Percentiles rank a stretch among this genome's conserved stretches.
Conservation (phyloP, 2,888 invertebrate species). For the Coecobrya sp. region DNA sequence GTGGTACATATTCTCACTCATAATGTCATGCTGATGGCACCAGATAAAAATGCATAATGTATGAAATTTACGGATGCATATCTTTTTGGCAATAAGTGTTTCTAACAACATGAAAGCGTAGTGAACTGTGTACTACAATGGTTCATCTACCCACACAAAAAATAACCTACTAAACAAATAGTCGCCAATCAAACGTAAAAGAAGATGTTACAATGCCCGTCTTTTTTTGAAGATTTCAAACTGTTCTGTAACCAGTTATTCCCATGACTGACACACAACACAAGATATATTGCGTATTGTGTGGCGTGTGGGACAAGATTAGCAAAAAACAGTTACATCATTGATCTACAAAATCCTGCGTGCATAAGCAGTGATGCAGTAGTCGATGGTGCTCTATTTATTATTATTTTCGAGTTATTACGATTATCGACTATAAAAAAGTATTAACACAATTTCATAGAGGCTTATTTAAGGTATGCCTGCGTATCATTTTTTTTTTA, state of each 20-base stretch:
- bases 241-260: conserved; percentile 52
- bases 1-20: conserved; percentile 12
- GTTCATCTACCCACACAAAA: neutral
- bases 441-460: neutral
- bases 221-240: conserved; percentile 38
- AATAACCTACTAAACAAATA: conserved; percentile 55
- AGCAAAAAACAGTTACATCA: conserved; percentile 37
- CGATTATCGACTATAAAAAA: neutral
- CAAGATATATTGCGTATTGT: neutral
- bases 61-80: conserved; percentile 2
- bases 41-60: conserved; percentile 51
- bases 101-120: neutral
- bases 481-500: no score
- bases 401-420: neutral
- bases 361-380: neutral
- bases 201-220: conserved; percentile 16
- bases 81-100: neutral
- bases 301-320: conserved; percentile 1
- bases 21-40: conserved; percentile 27
- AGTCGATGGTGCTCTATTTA: neutral
- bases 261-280: conserved; percentile 52
- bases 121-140: neutral
- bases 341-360: conserved; percentile 1
- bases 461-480: neutral
- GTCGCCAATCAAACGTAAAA: conserved; percentile 54